Conservation (phyloP, 1,140 invertebrate species). For the Homarus americanus region DNA sequence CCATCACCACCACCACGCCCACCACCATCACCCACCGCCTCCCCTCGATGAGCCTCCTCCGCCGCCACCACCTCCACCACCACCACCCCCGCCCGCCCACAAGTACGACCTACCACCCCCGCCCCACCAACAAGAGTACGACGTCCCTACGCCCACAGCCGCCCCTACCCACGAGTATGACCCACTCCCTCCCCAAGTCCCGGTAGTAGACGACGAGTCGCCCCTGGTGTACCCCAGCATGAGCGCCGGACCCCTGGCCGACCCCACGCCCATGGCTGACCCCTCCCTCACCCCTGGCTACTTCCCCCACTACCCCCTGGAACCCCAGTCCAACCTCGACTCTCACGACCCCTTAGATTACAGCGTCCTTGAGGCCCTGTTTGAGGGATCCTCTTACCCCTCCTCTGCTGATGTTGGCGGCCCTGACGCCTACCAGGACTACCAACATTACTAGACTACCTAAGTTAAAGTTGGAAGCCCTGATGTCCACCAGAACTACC, state of each 20-base stretch:
- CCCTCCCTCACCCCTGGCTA: constrained; percentile 26
- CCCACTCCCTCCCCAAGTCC: constrained; percentile 54
- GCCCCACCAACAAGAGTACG: neutral
- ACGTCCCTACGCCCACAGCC: constrained; percentile 6
- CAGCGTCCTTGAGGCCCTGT: constrained; percentile 59
- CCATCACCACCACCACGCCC: neutral
- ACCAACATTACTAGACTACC: constrained; percentile 46
- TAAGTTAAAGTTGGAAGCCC: neutral
- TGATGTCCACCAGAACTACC: neutral
- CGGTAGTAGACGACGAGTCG: constrained; percentile 37
- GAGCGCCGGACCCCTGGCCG: neutral
- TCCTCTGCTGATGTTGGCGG: neutral
- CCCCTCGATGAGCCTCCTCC: neutral
- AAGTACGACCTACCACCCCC: neutral
- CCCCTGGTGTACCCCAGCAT: constrained; percentile 49
- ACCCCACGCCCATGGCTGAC: constrained; percentile 31
- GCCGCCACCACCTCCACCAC: neutral
- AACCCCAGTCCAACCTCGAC: constrained; percentile 26
- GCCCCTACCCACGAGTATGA: constrained; percentile 49
- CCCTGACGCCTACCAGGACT: constrained; percentile 54
- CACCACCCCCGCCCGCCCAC: neutral
- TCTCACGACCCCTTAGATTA: constrained; percentile 45
- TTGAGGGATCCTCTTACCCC: constrained; percentile 44
- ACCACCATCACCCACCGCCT: neutral
- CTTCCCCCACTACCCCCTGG: constrained; percentile 43